Evolutionary conservation across 2,888 invertebrate species (phyloP).

Genomic region (Oegoconia quadripuncta): DNA sequence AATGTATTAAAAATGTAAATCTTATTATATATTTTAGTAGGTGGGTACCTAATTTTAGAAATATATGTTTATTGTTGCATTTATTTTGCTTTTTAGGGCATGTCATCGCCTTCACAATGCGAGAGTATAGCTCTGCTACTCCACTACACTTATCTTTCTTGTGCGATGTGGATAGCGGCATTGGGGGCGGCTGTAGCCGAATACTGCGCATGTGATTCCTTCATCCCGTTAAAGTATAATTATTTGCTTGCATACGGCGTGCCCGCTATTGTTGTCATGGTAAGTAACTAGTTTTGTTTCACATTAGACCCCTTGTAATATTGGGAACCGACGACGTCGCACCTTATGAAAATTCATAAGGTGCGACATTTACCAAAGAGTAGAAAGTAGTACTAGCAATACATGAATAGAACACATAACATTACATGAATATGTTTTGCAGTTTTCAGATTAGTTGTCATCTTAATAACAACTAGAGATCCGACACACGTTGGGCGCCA

Average conservation of each 20-base stretch:
- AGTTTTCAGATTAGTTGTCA: constrained; percentile 6
- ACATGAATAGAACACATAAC: too few relatives aligned
- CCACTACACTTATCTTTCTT: constrained; percentile 84
- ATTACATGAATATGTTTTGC: too few relatives aligned
- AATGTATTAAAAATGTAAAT: too few relatives aligned
- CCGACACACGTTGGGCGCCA: neutral
- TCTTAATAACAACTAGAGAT: neutral
- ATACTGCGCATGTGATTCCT: constrained; percentile 80
- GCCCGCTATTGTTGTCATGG: constrained; percentile 83
- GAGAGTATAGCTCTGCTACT: constrained; percentile 82
- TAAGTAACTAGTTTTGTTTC: too few relatives aligned
- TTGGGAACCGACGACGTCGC: too few relatives aligned
- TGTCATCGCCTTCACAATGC: constrained; percentile 81
- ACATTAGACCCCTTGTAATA: too few relatives aligned
- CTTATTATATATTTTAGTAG: too few relatives aligned
- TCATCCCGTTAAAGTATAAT: constrained; percentile 78
- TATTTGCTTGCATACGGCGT: constrained; percentile 81
- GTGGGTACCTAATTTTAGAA: too few relatives aligned
- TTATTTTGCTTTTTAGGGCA: constrained; percentile 68
- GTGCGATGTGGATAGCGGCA: constrained; percentile 84
- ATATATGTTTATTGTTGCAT: too few relatives aligned
- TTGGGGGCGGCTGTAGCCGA: constrained; percentile 74
- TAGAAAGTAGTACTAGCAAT: too few relatives aligned
- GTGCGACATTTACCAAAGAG: neutral
- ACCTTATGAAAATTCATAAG: too few relatives aligned